Base-by-base conservation (phyloP, 1,140 invertebrate genomes). In the Lordiphosa clarofinis region DNA sequence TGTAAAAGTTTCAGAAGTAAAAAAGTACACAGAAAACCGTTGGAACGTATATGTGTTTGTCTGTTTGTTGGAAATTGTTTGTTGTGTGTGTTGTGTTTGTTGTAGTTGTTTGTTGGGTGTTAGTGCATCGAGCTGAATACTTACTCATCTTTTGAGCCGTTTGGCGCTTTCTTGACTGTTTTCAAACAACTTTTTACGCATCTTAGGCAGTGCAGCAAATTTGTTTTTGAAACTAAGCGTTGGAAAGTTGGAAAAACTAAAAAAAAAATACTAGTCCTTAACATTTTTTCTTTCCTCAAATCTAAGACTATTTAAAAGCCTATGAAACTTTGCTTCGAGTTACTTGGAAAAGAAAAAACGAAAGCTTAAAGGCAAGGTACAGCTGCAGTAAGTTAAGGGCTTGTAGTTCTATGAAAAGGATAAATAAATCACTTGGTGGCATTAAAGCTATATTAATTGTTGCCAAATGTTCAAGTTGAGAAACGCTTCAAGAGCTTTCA, bases 201-300 rank as follows among this genome's bases (percentile, higher is more conserved):
- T 52, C 66, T 75, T 57, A 82, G 52, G 67, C 78, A 65, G 76
- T 82, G 76, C 76, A 72, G 21, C 43, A 65, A 65, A 82, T 76
- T 84, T 82, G 35, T 56, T 58, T 67, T 37, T 10, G 15, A 67
- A 61, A 73, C 69, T 59, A 54, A 61, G 64, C 52, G 33, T 24
- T 8, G 28, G 28, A 31, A 31, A 31, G 28, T 49, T 62, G 48
- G 48, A 28, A 40, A 36, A 66, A 19, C 71, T 76, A 4, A 10
- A 37, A 52, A 31, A 31, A 28, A n/a, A 38, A 67, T 19, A 59
- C 48, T 44, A 60, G 12, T 60, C 11, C 28, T 39, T 46, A 53
- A 55, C 53, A 42, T 11, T 40, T 19, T 19, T 19, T 19, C 19
- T 19, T 19, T 1, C 19, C 3, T 19, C 19, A 19, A 19, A 19